Conservation (phyloP, 2,113 vertebrate genomes). For the Eretmochelys imbricata region DNA sequence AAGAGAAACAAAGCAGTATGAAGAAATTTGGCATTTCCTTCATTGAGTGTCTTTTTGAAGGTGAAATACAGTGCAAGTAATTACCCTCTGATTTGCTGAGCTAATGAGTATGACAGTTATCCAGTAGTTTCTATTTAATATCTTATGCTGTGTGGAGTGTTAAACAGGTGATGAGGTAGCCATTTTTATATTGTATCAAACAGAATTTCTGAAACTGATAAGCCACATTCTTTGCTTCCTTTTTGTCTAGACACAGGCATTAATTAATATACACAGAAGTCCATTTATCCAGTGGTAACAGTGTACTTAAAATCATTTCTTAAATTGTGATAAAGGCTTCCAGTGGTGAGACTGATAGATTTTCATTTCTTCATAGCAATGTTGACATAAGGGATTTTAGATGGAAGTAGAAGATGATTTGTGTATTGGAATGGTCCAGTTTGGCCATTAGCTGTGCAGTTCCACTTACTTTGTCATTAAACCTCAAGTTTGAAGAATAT, state of each 20-base stretch:
- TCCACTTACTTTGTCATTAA: not conserved
- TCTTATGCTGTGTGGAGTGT: not conserved
- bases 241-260: not conserved
- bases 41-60: not conserved
- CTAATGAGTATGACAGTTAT: not conserved
- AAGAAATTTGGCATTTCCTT: not conserved
- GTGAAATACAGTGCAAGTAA: not conserved
- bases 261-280: not conserved
- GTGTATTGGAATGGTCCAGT: not conserved
- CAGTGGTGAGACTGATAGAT: not conserved
- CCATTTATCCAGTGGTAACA: not conserved
- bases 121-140: not conserved
- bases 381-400: not conserved
- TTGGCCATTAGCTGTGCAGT: not conserved
- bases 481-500: not conserved
- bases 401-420: not conserved
- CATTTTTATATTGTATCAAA: not conserved
- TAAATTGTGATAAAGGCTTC: not conserved
- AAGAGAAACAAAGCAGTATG: not conserved
- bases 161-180: not conserved
- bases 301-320: not conserved
- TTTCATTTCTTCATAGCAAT: not conserved
- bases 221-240: not conserved
- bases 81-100: not conserved
- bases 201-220: not conserved